phyloP scores from a whole-genome alignment of 2,888 invertebrate genomes.

The Archips xylosteana region DNA sequence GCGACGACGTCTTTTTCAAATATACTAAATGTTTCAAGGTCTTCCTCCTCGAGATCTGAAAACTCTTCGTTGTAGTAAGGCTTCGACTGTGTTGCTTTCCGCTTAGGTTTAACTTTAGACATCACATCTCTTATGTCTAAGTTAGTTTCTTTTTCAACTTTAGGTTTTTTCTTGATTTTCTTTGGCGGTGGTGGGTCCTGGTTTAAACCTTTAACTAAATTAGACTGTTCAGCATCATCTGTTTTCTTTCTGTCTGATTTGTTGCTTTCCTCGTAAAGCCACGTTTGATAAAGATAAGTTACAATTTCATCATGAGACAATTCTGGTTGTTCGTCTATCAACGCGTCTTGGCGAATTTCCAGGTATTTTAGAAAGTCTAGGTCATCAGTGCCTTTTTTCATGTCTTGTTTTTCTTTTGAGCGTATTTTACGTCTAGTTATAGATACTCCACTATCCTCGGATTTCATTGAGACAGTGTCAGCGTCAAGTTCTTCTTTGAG shows the following conservation, averaged over 20 bases:
- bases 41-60: slow-evolving; percentile 69
- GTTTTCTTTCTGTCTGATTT: slow-evolving; percentile 65
- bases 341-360: slow-evolving; percentile 73
- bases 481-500: slow-evolving; percentile 49
- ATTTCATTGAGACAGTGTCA: slow-evolving; percentile 54
- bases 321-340: slow-evolving; percentile 81
- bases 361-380: slow-evolving; percentile 79
- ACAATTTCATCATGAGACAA: slow-evolving; percentile 73
- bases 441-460: slow-evolving; percentile 60
- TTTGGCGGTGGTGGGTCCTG: slow-evolving; percentile 53
- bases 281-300: slow-evolving; percentile 78
- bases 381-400: slow-evolving; percentile 54
- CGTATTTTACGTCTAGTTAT: slow-evolving; percentile 53
- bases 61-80: slow-evolving; percentile 75
- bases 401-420: slow-evolving; percentile 45
- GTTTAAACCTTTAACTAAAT: slow-evolving; percentile 68
- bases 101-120: slow-evolving; percentile 71
- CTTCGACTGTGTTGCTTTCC: slow-evolving; percentile 61
- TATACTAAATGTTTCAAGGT: slow-evolving; percentile 68
- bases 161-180: slow-evolving; percentile 61
- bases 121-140: slow-evolving; percentile 46
- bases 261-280: slow-evolving; percentile 73
- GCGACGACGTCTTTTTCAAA: slow-evolving; percentile 45
- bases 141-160: slow-evolving; percentile 53
- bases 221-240: slow-evolving; percentile 65